Conservation (phyloP, 2,113 vertebrate genomes). For the Choloepus hoffmanni region DNA sequence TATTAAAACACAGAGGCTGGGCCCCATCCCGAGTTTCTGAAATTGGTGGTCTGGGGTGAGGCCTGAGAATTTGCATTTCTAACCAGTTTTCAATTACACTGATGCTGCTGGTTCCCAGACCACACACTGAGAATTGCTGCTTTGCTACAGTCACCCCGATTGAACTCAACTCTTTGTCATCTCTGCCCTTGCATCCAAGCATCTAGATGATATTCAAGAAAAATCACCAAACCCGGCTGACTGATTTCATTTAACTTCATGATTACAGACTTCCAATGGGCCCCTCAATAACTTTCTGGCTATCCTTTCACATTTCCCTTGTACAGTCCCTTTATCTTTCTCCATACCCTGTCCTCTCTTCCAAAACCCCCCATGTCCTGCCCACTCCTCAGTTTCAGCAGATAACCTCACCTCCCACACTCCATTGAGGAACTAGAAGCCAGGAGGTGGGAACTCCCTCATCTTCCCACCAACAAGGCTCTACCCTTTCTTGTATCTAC, state of each 20-base stretch:
- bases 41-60: background rate
- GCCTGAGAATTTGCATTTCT: background rate
- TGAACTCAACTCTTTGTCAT: background rate
- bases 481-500: background rate
- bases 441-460: background rate
- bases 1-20: background rate
- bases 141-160: background rate
- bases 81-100: background rate
- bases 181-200: background rate
- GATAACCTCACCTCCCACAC: background rate
- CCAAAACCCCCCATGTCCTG: background rate
- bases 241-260: background rate
- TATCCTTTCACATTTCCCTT: background rate
- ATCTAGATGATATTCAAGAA: background rate
- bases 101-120: background rate
- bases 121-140: background rate
- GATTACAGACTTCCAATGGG: background rate
- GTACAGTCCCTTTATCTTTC: background rate
- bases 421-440: background rate
- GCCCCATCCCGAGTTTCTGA: background rate
- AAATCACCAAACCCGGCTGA: background rate
- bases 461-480: background rate
- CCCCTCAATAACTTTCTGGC: background rate
- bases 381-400: background rate
- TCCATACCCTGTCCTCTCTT: background rate